Evolutionary conservation across 1,140 invertebrate genomes (phyloP).

Genomic region (Acromyrmex charruanus): DNA sequence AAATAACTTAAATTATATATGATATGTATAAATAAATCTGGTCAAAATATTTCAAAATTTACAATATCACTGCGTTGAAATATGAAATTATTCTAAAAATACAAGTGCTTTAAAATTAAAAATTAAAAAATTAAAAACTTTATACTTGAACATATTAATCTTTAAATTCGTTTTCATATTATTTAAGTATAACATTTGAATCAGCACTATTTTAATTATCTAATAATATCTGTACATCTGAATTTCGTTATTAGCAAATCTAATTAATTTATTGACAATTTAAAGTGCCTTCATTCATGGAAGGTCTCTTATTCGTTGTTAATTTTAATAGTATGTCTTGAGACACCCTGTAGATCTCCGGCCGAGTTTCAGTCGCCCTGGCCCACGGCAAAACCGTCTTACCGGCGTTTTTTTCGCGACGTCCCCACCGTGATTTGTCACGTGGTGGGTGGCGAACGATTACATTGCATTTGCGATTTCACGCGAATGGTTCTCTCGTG

Average conservation of each 20-base stretch:
- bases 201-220: background rate
- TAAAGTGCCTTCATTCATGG: background rate
- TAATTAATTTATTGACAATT: background rate
- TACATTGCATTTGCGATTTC: conserved; percentile 86
- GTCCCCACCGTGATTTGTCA: conserved; percentile 83
- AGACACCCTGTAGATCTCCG: conserved; percentile 32
- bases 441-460: conserved; percentile 85
- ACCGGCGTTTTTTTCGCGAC: conserved; percentile 78
- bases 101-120: background rate
- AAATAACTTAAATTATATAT: background rate
- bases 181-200: background rate
- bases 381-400: conserved; percentile 76
- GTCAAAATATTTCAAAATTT: background rate
- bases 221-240: background rate
- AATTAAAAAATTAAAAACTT: background rate
- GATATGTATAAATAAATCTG: no score
- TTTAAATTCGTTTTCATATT: background rate
- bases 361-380: conserved; percentile 70
- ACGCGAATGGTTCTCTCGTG: conserved; percentile 75
- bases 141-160: background rate
- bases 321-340: background rate
- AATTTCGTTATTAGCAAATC: background rate
- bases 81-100: background rate
- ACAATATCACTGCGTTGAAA: background rate
- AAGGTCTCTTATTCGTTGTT: background rate